Conservation (phyloP, 1,140 invertebrate species). For the Drosophila micromelanica region DNA sequence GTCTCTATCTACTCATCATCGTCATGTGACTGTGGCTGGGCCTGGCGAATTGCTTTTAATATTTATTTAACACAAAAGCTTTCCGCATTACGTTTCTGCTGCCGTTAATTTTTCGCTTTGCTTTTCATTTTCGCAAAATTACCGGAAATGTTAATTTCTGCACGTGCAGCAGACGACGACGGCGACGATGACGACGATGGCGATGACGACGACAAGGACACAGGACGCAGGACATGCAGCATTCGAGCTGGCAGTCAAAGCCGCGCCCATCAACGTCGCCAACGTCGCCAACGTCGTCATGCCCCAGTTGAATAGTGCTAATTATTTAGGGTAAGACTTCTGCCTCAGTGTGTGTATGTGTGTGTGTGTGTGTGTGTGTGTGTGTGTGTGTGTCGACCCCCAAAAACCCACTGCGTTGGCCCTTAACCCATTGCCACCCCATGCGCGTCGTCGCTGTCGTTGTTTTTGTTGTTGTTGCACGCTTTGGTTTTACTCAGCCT, state of each 20-base stretch:
- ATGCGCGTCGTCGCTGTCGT: slow-evolving; percentile 34
- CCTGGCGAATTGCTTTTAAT: slow-evolving; percentile 78
- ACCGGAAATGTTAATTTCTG: slow-evolving; percentile 84
- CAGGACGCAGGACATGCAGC: slow-evolving; percentile 37
- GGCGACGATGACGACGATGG: slow-evolving; percentile 14
- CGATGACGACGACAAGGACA: slow-evolving; percentile 40
- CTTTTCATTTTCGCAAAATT: slow-evolving; percentile 83
- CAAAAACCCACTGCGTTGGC: slow-evolving; percentile 66
- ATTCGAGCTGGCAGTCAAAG: slow-evolving; percentile 53
- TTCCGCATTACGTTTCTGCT: slow-evolving; percentile 78
- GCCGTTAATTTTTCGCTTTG: slow-evolving; percentile 82
- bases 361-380: neutral
- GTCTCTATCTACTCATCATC: slow-evolving; percentile 17
- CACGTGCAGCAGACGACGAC: slow-evolving; percentile 71
- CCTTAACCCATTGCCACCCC: slow-evolving; percentile 75
- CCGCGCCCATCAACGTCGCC: slow-evolving; percentile 61
- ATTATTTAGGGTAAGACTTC: slow-evolving; percentile 82
- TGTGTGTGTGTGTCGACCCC: slow-evolving; percentile 34
- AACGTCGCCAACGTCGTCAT: slow-evolving; percentile 42
- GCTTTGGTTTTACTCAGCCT: slow-evolving; percentile 58
- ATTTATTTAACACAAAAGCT: slow-evolving; percentile 83
- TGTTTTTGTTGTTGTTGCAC: slow-evolving; percentile 1
- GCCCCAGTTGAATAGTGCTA: slow-evolving; percentile 81
- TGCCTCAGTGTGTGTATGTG: slow-evolving; percentile 30
- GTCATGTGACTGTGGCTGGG: slow-evolving; percentile 37